Evolutionary conservation across 2,113 vertebrate genomes (phyloP).

Genomic region (Oncorhynchus tshawytscha): DNA sequence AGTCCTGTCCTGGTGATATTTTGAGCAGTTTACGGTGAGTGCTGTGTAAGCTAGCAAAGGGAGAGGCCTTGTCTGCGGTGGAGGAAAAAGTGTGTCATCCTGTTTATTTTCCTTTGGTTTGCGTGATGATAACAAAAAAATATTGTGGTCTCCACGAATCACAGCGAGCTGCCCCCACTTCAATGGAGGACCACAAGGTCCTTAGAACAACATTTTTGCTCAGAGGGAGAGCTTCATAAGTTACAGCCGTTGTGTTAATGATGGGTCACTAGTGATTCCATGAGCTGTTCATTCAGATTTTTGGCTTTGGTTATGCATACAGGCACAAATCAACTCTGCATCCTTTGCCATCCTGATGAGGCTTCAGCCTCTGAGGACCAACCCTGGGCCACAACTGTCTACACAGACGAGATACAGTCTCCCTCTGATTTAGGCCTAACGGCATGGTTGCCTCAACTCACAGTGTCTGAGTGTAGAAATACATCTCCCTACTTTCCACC

Average conservation of each 20-base stretch:
- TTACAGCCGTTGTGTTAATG: constrained; percentile 56
- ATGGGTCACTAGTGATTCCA: constrained; percentile 54
- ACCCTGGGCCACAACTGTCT: background rate
- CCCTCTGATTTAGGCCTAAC: constrained; percentile 18
- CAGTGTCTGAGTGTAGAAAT: background rate
- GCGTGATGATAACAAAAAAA: constrained; percentile 63
- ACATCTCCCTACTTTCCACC: constrained; percentile 25
- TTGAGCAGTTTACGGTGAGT: constrained; percentile 5
- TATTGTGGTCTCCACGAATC: constrained; percentile 45
- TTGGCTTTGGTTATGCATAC: constrained; percentile 39
- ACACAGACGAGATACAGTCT: background rate
- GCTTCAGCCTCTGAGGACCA: constrained; percentile 16
- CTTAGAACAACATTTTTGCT: constrained; percentile 54
- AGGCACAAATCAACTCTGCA: constrained; percentile 54
- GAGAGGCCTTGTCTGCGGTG: constrained; percentile 21
- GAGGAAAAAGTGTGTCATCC: constrained; percentile 63
- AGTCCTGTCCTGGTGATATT: background rate
- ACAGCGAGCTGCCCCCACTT: constrained; percentile 29
- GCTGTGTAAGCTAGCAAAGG: constrained; percentile 15
- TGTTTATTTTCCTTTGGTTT: constrained; percentile 66
- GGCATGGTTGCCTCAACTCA: background rate
- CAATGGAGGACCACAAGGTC: constrained; percentile 48
- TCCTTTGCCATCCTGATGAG: background rate
- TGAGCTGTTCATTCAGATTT: constrained; percentile 50
- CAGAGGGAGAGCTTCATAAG: constrained; percentile 42